phyloP scores from a whole-genome alignment of 1,140 invertebrate species.

The Megalopta genalis region DNA sequence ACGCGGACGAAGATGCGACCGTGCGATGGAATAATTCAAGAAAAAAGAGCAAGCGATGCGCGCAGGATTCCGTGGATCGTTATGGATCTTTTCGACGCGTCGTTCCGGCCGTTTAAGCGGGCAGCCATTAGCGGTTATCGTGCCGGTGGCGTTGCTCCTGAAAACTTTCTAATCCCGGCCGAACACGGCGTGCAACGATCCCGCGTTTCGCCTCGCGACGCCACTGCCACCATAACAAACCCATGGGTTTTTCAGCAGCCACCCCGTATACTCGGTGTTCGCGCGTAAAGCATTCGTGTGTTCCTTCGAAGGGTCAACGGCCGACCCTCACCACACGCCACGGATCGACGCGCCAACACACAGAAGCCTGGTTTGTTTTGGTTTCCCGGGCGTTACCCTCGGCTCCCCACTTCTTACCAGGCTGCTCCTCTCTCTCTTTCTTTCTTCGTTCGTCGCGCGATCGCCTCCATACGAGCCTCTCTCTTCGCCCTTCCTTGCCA shows the following conservation, averaged over 20 bases:
- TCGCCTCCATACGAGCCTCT: conserved; percentile 17
- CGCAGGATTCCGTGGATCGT: neutral
- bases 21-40: neutral
- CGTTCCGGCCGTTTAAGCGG: neutral
- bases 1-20: neutral
- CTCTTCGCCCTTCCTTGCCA: conserved; percentile 9
- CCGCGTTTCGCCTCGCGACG: neutral
- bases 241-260: conserved; percentile 64
- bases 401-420: conserved; percentile 53
- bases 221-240: conserved; percentile 50
- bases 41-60: too few relatives aligned
- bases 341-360: conserved; percentile 74
- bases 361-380: conserved; percentile 78
- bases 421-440: conserved; percentile 45
- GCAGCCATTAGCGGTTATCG: neutral
- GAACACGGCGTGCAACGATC: neutral
- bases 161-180: conserved; percentile 32
- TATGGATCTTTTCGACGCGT: neutral
- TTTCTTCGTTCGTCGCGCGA: conserved; percentile 30
- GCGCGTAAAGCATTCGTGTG: conserved; percentile 70
- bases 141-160: neutral
- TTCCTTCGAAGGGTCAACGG: conserved; percentile 76
- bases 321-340: conserved; percentile 79
- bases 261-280: conserved; percentile 62
- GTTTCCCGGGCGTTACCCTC: conserved; percentile 79